These are phyloP conservation scores for Clytia hemisphaerica DNA, from an alignment of 30 jellyfish, hydroid and myxozoan genomes.

Conservation along the genomic window DNA sequence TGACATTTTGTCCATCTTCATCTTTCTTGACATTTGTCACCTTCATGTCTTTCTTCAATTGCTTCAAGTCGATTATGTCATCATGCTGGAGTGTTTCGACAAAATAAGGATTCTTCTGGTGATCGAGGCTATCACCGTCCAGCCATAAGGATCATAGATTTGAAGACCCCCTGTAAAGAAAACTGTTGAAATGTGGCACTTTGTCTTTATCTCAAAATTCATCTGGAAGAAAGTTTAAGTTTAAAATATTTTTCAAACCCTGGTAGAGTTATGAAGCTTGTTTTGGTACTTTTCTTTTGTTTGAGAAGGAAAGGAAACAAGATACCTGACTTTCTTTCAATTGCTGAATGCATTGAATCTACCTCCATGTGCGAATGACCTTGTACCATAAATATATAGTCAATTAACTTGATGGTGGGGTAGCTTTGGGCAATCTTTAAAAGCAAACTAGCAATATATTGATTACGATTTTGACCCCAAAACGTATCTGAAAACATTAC, in stretches of 20 bases:
- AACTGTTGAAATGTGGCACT: too few species aligned
- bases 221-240: too few species aligned
- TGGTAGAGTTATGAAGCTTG: too few species aligned
- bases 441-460: not conserved
- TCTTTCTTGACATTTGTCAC: conserved; percentile 7
- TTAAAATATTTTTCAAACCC: too few species aligned
- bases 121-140: conserved; percentile 1
- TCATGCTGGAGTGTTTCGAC: not conserved
- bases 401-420: conserved; percentile 2
- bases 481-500: conserved; percentile 11
- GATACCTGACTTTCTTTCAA: conserved; percentile 8
- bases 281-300: too few species aligned
- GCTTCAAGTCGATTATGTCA: not conserved
- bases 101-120: conserved; percentile 1
- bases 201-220: too few species aligned
- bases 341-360: conserved; percentile 6
- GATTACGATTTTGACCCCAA: conserved; percentile 10
- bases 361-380: conserved; percentile 11
- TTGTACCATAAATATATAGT: conserved; percentile 7
- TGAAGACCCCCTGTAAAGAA: too few species aligned
- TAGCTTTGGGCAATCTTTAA: not conserved
- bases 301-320: not conserved
- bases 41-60: conserved; percentile 1
- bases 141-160: not conserved
- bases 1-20: not conserved